Evolutionary conservation across 2,113 vertebrate genomes (phyloP).

Genomic region (Muscicapa adusta): DNA sequence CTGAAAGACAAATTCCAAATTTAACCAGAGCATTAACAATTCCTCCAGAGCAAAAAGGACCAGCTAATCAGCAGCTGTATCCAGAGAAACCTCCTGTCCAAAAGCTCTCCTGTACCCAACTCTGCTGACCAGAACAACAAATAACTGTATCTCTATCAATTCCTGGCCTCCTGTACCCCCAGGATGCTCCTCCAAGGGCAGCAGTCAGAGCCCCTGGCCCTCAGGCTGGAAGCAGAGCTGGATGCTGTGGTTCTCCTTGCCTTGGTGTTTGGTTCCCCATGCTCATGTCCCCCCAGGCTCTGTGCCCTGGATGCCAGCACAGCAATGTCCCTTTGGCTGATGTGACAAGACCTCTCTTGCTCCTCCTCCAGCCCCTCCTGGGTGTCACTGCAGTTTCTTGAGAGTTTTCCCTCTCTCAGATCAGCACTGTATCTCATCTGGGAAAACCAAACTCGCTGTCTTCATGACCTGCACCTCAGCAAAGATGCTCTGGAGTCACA

Average conservation of each 20-base stretch:
- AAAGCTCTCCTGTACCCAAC: neutral
- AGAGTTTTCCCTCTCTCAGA: neutral
- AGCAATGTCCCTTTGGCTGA: neutral
- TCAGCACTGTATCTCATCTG: neutral
- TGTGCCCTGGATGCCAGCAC: neutral
- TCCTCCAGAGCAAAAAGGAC: neutral
- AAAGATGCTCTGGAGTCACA: neutral
- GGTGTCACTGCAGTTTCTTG: neutral
- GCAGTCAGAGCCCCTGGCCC: neutral
- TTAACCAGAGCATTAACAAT: neutral
- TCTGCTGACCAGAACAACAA: neutral
- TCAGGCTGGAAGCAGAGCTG: neutral
- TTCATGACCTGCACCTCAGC: neutral
- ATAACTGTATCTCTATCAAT: neutral
- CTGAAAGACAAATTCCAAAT: neutral
- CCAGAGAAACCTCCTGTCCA: neutral
- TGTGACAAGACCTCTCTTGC: neutral
- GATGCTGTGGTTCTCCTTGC: neutral
- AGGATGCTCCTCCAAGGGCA: neutral
- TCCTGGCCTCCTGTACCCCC: neutral
- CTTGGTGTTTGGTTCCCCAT: neutral
- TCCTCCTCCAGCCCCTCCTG: neutral
- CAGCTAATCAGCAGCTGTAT: neutral
- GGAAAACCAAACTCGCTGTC: neutral
- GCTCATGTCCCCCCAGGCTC: neutral